Base-by-base conservation (phyloP, 1,140 invertebrate species). In the Hylaeus anthracinus region DNA sequence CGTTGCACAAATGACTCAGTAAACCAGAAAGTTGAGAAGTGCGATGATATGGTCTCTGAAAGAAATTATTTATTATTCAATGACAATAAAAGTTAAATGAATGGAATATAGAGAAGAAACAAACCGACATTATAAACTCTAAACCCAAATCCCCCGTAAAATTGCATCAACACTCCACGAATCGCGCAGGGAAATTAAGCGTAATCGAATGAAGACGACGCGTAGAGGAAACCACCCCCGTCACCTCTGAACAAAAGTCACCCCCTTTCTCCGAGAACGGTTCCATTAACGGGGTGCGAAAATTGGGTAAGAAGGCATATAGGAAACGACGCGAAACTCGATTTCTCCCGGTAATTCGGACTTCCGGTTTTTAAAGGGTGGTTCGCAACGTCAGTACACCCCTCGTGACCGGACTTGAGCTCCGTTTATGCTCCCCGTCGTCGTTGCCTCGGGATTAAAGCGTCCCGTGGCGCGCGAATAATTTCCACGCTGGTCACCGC, bases 271-370 rank as follows among this genome's bases (percentile, higher is more conserved):
- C 26, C 26, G 26, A 26, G 26, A 26, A 26, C 37, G 67, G 67
- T 80, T 71, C 84, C 73, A 86, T 86, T 83, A 86, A 86, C 76
- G 2, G 51, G 26, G 53, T 60, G 60, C 61, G 84, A 87, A 84
- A 91, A 90, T 88, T 82, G 87, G 90, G 81, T 92, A 93, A 93
- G 92, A 92, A 92, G 92, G 92, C 92, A 91, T 92, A 92, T 91
- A 93, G 92, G 93, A 93, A 93, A 90, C 91, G 89, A 90, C 89
- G 92, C 89, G 91, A 93, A 92, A 92, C 91, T 93, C 90, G 89
- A 93, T 93, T 93, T 91, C 91, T 90, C 84, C 90, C 90, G 91
- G 90, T 92, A 92, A 92, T 92, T 88, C 88, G 69, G 73, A 80
- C 84, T 90, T 91, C 92, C 91, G 89, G 89, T 81, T 91, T 88